A percentile compares a stretch with the other conserved stretches of the same genome.
Evolutionary conservation across 1,140 invertebrate genomes (phyloP).

Genomic region (Drosophila neocordata): DNA sequence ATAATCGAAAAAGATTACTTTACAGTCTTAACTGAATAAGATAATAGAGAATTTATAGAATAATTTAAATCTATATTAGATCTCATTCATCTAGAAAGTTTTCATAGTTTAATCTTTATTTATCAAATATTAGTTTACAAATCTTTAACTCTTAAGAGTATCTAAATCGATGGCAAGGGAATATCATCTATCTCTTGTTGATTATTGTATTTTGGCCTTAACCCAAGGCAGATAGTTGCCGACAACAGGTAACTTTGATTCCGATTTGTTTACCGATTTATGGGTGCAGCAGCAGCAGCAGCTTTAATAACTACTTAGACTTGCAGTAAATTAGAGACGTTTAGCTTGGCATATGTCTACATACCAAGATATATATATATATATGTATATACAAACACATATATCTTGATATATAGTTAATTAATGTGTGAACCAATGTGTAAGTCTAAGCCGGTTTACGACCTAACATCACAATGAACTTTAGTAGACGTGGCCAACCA

Average conservation of each 20-base stretch:
- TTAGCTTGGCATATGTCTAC: constrained; percentile 22
- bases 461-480: constrained; percentile 5
- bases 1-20: too few relatives aligned
- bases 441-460: constrained; percentile 9
- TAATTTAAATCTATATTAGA: too few relatives aligned
- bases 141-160: neutral
- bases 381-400: neutral
- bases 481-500: constrained; percentile 7
- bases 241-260: constrained; percentile 31
- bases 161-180: constrained; percentile 5
- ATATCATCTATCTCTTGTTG: constrained; percentile 20
- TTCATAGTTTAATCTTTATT: too few relatives aligned
- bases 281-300: constrained; percentile 47
- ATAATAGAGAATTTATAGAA: too few relatives aligned
- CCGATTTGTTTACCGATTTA: constrained; percentile 46
- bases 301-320: constrained; percentile 39
- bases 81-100: too few relatives aligned
- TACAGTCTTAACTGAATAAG: too few relatives aligned
- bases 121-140: too few relatives aligned
- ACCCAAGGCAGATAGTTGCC: constrained; percentile 40
- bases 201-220: constrained; percentile 54
- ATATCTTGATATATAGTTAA: constrained; percentile 20
- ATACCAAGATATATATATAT: constrained; percentile 11
- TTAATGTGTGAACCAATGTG: constrained; percentile 48
- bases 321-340: constrained; percentile 39